Percentiles rank a stretch among this genome's conserved stretches.
Evolutionary conservation across 1,140 invertebrate genomes (phyloP).

Genomic region (Trachymyrmex septentrionalis): DNA sequence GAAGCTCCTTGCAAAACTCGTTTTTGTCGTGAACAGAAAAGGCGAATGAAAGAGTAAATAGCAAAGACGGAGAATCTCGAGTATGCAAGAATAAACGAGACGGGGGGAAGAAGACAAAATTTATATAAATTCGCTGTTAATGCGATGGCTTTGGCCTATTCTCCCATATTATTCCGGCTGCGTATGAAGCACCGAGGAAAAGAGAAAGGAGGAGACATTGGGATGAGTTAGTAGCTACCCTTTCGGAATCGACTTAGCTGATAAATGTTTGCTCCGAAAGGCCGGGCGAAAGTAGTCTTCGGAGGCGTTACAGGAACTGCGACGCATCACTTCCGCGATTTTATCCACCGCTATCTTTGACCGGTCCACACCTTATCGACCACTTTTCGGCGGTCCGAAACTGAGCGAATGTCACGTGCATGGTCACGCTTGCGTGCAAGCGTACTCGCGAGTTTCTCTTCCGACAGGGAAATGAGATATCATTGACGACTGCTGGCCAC

Average conservation of each 20-base stretch:
- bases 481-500: constrained; percentile 69
- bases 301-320: neutral
- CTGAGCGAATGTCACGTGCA: constrained; percentile 30
- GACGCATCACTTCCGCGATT: neutral
- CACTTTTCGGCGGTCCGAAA: constrained; percentile 48
- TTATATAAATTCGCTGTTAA: constrained; percentile 84
- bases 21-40: constrained; percentile 77
- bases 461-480: constrained; percentile 79
- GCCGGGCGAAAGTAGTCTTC: constrained; percentile 6
- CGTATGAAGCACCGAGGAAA: neutral
- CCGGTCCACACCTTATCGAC: constrained; percentile 61
- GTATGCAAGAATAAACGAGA: constrained; percentile 26
- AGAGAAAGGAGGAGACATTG: neutral
- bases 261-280: constrained; percentile 70
- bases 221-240: neutral
- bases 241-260: constrained; percentile 69
- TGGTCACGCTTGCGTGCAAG: constrained; percentile 47
- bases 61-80: constrained; percentile 71
- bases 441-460: constrained; percentile 39
- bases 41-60: constrained; percentile 80
- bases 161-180: constrained; percentile 26
- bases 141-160: constrained; percentile 54
- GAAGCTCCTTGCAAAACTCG: constrained; percentile 39
- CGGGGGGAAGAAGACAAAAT: constrained; percentile 70
- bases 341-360: neutral